Evolutionary conservation across 2,888 invertebrate genomes (phyloP), one percentile per base, ranked within the genome.

Genomic region (Acrobasis suavella): DNA sequence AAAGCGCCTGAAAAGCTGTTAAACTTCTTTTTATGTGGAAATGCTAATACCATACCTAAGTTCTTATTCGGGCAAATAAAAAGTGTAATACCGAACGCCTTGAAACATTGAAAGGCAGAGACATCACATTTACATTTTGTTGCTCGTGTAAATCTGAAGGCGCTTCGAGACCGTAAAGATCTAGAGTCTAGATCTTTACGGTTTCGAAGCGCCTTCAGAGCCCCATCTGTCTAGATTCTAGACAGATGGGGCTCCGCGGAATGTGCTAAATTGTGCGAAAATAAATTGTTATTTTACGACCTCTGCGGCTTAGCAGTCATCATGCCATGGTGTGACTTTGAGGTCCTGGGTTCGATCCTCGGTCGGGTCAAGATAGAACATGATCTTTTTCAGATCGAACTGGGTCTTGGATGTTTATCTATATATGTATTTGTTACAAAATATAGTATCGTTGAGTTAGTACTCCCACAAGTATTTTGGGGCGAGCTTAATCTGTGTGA

Each of bases 141-240:
- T 56, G 56, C 42, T 56, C 56, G 56, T 42, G 56, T 15, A 56
- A 56, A 56, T 56, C 56, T 22, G 16, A 17, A 56, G 46, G 42
- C 56, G 56, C 42, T 56, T 17, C 42, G 42, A 17, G 56, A 14
- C 38, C 5, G 52, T 39, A 55, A 39, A 56, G n/a, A n/a, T n/a
- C n/a, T n/a, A n/a, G n/a, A n/a, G n/a, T n/a, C n/a, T n/a, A n/a
- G n/a, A n/a, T n/a, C n/a, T 56, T 39, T 55, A 39, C 52, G 5
- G 38, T 14, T 42, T 17, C 42, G 42, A 17, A 56, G 42, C 56
- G 56, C 42, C 46, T 56, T 17, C 16, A 22, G 56, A 56, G n/a
- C n/a, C n/a, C n/a, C n/a, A n/a, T n/a, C n/a, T n/a, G n/a, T n/a
- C n/a, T n/a, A n/a, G n/a, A n/a, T n/a, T 56, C 56, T 42, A 56